Evolutionary conservation across 2,113 vertebrate genomes (phyloP), one percentile per base, ranked within the genome.

Genomic region (Cottus gobio): DNA sequence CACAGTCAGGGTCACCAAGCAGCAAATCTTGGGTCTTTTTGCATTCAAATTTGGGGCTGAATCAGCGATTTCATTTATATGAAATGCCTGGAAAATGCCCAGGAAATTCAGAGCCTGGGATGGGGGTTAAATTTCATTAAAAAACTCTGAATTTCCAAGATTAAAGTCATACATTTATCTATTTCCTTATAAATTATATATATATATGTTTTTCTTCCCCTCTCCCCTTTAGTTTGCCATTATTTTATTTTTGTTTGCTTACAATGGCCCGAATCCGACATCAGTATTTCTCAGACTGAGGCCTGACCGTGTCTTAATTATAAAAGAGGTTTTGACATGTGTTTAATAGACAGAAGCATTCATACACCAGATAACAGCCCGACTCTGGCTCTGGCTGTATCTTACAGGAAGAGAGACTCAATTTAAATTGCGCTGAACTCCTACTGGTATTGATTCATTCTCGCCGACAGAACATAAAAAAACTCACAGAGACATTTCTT

Each of bases 361-460:
- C 15, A 26, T 24, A 50, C 52, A 37, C 8, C 48, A 70, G 57
- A 71, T 44, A 73, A 44, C 48, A 76, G 44, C 31, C 46, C 50
- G 7, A 64, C 62, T 31, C 36, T 2, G 5, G 48, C 68, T 62
- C 5, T 3, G 3, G 26, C 26, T 3, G 13, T 71, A 68, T 61
- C 58, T 66, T 26, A 30, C 1, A 67, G 30, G 54, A 31, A 79
- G 36, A 82, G 48, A 75, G 60, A 87, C 50, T 52, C 48, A 60
- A 65, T 82, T 68, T 34, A 83, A 86, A 87, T 85, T 83, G 67
- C 37, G 15, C 73, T 46, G 37, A 70, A 82, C 57, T 60, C 77
- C 86, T 69, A 7, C 7, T 44, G 65, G 34, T 84, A 89, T 87
- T 50, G 86, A 90, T 91, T 86, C 22, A 61, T 82, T 70, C 74